These are phyloP conservation scores for Cossypha dichroa DNA, from an alignment of 2,797 vertebrate genomes.

Conservation along the genomic window DNA sequence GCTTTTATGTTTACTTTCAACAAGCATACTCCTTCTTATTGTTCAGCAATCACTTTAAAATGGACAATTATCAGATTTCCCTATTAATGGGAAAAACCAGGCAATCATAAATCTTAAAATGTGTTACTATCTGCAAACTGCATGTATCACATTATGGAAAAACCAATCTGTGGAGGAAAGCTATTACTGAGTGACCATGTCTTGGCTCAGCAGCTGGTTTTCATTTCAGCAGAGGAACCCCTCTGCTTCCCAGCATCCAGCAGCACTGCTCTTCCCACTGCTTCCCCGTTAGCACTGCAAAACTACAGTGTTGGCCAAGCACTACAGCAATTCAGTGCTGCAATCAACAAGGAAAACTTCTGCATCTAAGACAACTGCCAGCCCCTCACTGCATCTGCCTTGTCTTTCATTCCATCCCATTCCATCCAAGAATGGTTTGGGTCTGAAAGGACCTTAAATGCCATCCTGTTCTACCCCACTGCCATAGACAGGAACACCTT, in stretches of 20 bases:
- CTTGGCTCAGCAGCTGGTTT: not conserved
- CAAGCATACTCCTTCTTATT: not conserved
- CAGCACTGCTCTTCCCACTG: not conserved
- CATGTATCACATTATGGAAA: not conserved
- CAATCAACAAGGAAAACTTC: not conserved
- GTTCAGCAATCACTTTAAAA: not conserved
- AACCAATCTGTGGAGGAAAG: not conserved
- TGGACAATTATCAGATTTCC: slow-evolving; percentile 23
- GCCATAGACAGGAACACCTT: not conserved
- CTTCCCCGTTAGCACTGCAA: not conserved
- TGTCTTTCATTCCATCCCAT: not conserved
- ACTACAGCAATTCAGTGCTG: not conserved
- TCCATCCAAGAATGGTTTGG: not conserved
- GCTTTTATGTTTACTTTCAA: slow-evolving; percentile 30
- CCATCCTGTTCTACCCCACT: not conserved
- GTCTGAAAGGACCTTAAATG: not conserved
- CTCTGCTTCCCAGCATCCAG: not conserved
- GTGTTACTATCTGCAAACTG: not conserved
- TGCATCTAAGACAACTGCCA: not conserved
- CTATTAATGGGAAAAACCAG: not conserved
- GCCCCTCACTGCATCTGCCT: not conserved
- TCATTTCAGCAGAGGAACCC: not conserved
- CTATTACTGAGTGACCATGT: not conserved
- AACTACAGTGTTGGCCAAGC: accelerated
- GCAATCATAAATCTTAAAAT: not conserved